Evolutionary conservation across 2,888 invertebrate genomes (phyloP), one percentile per base, ranked within the genome.

Genomic region (Aporophyla nigra): DNA sequence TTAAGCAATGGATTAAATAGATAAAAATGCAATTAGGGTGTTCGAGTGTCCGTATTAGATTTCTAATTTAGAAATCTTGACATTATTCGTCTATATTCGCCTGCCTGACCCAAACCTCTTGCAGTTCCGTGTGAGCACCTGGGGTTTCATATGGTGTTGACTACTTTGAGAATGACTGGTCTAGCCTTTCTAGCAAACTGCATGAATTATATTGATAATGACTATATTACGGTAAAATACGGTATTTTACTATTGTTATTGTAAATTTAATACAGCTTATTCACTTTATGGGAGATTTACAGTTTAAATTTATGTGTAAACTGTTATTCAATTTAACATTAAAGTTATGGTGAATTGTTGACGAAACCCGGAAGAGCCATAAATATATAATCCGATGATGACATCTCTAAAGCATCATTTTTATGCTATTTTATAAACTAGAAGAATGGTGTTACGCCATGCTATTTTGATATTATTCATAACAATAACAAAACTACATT

Each of bases 361-460:
- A 46, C 19, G 6, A 27, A 68, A 5, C 33, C 76, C 59, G 63
- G 43, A 76, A 65, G 19, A 63, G 19, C 54, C 53, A 43, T 43
- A 68, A 71, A 69, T 54, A 70, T 24, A 70, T 24, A 5, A 46
- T 7, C 10, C 0, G 9, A 21, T 10, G 49, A 49, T 73, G 72
- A 72, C 62, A 73, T 14, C 46, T 21, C 10, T 70, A 51, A 76
- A 70, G 7, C 33, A 40, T 43, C 0, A 49, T 68, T 49, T 81
- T 82, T 73, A 81, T 81, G 71, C 71, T 76, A 69, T 69, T 80
- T 63, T 63, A 46, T 43, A 51, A 61, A 54, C 14, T n/a, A 27
- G 24, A 63, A 71, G 12, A 69, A 80, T 54, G 59, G 19, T n/a
- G 69, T 49, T 71, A 40, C 51, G 24, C 53, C 40, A 43, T n/a